A percentile compares a stretch with the other conserved stretches of the same genome.
Evolutionary conservation across 2,797 vertebrate genomes (phyloP).

Genomic region (Atherinosoma microstoma): DNA sequence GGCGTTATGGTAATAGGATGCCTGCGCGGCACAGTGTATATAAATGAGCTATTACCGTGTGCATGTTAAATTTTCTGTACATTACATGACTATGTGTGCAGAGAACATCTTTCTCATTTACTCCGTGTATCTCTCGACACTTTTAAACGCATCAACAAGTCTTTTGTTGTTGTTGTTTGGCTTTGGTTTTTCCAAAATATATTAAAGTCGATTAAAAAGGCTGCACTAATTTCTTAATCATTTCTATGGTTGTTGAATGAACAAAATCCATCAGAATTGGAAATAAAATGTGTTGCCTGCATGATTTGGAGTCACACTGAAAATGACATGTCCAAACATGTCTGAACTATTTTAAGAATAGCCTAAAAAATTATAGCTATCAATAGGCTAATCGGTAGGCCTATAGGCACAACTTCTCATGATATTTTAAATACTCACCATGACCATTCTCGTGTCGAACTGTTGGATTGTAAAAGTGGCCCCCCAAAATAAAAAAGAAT

Average conservation of each 20-base stretch:
- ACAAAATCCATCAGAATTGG: not conserved
- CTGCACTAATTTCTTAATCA: not conserved
- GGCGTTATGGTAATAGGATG: slow-evolving; percentile 82
- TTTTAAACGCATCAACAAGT: slow-evolving; percentile 2
- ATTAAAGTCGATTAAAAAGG: not conserved
- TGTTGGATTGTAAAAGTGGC: slow-evolving; percentile 45
- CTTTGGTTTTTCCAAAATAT: not conserved
- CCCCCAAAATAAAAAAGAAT: slow-evolving; percentile 27
- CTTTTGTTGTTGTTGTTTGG: not conserved
- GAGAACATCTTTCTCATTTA: slow-evolving; percentile 13
- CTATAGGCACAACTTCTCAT: not conserved
- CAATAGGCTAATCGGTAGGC: too few species aligned
- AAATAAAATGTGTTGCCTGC: not conserved
- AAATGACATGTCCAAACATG: not conserved
- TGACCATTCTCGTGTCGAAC: slow-evolving; percentile 94
- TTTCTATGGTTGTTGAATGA: too few species aligned
- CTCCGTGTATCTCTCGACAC: slow-evolving; percentile 7
- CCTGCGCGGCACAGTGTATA: slow-evolving; percentile 81
- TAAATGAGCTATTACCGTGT: slow-evolving; percentile 82
- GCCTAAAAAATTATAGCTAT: not conserved
- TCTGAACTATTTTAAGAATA: not conserved
- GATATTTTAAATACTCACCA: slow-evolving; percentile 88
- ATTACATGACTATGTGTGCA: slow-evolving; percentile 52
- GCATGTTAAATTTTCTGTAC: slow-evolving; percentile 69
- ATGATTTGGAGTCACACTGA: not conserved